These are phyloP conservation scores for Drosophila gunungcola DNA, from an alignment of 1,140 invertebrate genomes.

Conservation along the genomic window DNA sequence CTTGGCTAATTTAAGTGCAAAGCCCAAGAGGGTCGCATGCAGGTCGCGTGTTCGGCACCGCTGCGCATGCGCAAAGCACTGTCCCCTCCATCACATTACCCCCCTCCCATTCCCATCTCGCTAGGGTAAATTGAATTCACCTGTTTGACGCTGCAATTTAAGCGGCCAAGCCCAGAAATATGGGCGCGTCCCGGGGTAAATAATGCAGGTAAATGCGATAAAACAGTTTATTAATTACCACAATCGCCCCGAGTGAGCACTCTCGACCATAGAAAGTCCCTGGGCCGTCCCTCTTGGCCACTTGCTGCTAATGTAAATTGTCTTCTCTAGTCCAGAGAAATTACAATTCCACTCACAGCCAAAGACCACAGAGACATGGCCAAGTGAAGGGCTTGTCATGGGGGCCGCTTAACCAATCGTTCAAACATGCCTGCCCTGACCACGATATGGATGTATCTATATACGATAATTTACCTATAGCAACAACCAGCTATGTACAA, in stretches of 20 bases:
- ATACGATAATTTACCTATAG: constrained; percentile 9
- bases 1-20: constrained; percentile 73
- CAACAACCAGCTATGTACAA: constrained; percentile 9
- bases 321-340: constrained; percentile 51
- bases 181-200: constrained; percentile 40
- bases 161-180: constrained; percentile 41
- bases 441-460: constrained; percentile 17
- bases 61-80: constrained; percentile 46
- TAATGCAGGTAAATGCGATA: constrained; percentile 54
- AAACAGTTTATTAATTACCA: constrained; percentile 69
- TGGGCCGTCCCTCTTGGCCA: constrained; percentile 33
- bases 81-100: background rate
- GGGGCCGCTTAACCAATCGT: constrained; percentile 36
- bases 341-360: constrained; percentile 61
- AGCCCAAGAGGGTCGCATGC: constrained; percentile 60
- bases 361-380: constrained; percentile 9
- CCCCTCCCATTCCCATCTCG: background rate
- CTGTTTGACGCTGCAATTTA: constrained; percentile 63
- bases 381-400: constrained; percentile 71
- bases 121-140: constrained; percentile 42
- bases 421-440: constrained; percentile 23
- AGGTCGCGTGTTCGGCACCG: constrained; percentile 50
- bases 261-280: constrained; percentile 59
- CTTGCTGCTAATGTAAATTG: constrained; percentile 37
- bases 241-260: constrained; percentile 32